Conservation (phyloP, 1,140 invertebrate genomes). For the Hyles vespertilio region DNA sequence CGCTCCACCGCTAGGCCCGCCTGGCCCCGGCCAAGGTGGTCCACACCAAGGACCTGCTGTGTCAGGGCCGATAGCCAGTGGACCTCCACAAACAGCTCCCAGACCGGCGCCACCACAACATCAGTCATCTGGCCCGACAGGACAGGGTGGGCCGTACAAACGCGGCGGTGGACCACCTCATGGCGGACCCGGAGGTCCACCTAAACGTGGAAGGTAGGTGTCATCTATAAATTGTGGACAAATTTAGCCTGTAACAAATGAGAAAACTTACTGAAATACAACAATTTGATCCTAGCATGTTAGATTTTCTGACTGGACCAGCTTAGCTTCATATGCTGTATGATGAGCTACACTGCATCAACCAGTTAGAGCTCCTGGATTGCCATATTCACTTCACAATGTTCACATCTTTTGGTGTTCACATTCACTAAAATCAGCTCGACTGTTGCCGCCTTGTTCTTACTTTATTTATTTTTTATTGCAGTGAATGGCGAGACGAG, state of each 20-base stretch:
- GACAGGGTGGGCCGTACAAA: slow-evolving; percentile 38
- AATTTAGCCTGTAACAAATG: neutral
- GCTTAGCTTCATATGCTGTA: too few species aligned
- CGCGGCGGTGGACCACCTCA: slow-evolving; percentile 53
- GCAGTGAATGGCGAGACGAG: too few species aligned
- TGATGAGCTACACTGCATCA: too few species aligned
- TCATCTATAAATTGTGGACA: neutral
- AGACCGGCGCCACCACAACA: slow-evolving; percentile 27
- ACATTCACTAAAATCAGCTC: too few species aligned
- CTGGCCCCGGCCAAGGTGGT: slow-evolving; percentile 22
- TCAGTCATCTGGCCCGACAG: slow-evolving; percentile 20
- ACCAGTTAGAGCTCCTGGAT: too few species aligned
- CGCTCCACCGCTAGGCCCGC: slow-evolving; percentile 20
- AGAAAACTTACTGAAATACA: too few species aligned
- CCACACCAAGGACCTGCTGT: slow-evolving; percentile 12
- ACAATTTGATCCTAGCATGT: too few species aligned
- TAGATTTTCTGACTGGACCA: too few species aligned
- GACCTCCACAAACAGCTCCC: slow-evolving; percentile 24
- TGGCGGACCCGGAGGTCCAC: slow-evolving; percentile 52
- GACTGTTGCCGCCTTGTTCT: too few species aligned
- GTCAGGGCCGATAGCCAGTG: slow-evolving; percentile 12
- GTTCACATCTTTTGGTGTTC: too few species aligned
- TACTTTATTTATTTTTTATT: too few species aligned
- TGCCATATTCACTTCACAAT: too few species aligned
- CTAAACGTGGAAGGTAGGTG: slow-evolving; percentile 58